Base-by-base conservation (phyloP, 2,888 invertebrate genomes). In the Taenaris catops region DNA sequence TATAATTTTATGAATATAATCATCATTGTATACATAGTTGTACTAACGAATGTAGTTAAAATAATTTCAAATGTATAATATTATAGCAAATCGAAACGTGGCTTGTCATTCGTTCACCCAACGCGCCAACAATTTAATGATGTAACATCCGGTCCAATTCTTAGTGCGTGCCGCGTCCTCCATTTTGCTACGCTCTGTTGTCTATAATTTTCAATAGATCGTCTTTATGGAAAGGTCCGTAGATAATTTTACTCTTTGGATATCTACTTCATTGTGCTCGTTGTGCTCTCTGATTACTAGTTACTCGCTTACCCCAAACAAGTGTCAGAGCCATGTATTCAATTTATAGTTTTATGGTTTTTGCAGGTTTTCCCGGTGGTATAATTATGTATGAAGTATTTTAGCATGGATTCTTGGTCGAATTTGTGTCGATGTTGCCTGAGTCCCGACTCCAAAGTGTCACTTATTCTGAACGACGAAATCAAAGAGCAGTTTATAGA, bases 211-310 rank as follows among this genome's bases (percentile, higher is more conserved):
- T 71, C 65, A 70, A 78, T 84, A 81, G 81, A 74, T 75, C 66
- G 70, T 68, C 70, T 80, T 81, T 84, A 81, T 83, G 84, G 64
- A 71, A 75, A 67, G 81, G 78, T 78, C 86, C 83, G 87, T 87
- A 86, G 87, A 87, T 87, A 81, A 84, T 80, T 76, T 74, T 80
- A 72, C 80, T 86, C 84, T 86, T 80, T 86, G 86, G 81, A 70
- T 63, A 61, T 53, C 49, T 52, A 47, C 42, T 55, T 48, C 51
- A 62, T 63, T 71, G 63, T 23, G 17, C 23, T 10, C 7, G 10
- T 10, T 24, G 32, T 78, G 63, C 68, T 75, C 74, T 75, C 52
- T 79, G 79, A 72, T 69, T 66, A 55, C 58, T 58, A 47, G 33
- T n/a, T n/a, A n/a, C n/a, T n/a, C n/a, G n/a, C n/a, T n/a, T n/a